Evolutionary conservation across 2,888 invertebrate species (phyloP), one percentile per base, ranked within the genome.

Genomic region (Synanthedon myopaeformis): DNA sequence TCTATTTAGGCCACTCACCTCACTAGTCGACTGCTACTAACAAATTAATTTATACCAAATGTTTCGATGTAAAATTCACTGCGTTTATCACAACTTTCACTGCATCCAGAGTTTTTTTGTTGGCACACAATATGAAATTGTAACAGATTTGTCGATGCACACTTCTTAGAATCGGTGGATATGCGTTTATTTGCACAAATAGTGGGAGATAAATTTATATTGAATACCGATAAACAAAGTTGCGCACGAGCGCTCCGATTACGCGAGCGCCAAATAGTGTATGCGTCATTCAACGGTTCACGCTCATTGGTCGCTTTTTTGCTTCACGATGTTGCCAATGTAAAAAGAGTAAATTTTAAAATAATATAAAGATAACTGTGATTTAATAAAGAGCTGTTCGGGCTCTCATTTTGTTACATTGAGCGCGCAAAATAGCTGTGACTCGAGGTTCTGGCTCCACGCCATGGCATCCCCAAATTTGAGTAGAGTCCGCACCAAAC

Each of bases 1-100:
- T 55, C 48, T 61, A 56, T 49, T 50, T 52, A 62, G 64, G 60
- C 45, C 64, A 65, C 64, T 64, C 58, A 64, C 64, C 64, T 65
- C 59, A 59, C 42, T 17, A 52, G 49, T 56, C 49, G 42, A 52
- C 42, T 52, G 14, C 41, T n/a, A 45, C 45, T 6, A 45, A 41
- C 23, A 50, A 50, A 23, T 35, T 50, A 23, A 28, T 50, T 28
- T 28, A 50, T 50, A 50, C 12, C 11, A 45, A 45, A 14, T 45
- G 45, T 45, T 14, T 45, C 45, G 45, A 45, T 45, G 28, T 51
- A 61, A 57, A 42, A n/a, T 45, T 42, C 64, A 64, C 57, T 56
- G 56, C 52, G 23, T 56, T 52, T 10, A 42, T 55, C 56, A 14
- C 13, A 55, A 53, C 51, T 53, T 53, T 45, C 54, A 54, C 55